Evolutionary conservation across 2,888 invertebrate species (phyloP).

Genomic region (Drosophila borealis): DNA sequence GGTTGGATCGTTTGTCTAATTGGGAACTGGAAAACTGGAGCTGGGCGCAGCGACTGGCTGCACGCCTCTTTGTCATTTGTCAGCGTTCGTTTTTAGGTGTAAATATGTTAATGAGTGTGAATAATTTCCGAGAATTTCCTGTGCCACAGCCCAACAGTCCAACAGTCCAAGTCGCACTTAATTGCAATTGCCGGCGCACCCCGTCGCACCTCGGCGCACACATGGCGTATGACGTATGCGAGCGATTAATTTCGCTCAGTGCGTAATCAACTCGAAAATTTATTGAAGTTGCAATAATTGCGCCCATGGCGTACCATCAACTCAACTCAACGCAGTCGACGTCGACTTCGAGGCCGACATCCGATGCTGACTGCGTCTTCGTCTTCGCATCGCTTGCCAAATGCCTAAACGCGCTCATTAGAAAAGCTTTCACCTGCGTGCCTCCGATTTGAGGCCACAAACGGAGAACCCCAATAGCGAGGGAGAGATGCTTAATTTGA

Average conservation of each 20-base stretch:
- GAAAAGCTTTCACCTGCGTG: conserved; percentile 73
- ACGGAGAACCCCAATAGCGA: conserved; percentile 20
- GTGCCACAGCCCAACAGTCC: conserved; percentile 13
- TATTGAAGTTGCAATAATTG: conserved; percentile 79
- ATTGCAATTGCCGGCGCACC: conserved; percentile 64
- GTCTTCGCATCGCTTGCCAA: conserved; percentile 37
- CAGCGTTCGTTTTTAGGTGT: conserved; percentile 74
- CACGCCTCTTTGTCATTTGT: conserved; percentile 74
- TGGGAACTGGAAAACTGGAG: conserved; percentile 63
- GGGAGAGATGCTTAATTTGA: conserved; percentile 11
- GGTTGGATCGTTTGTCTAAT: conserved; percentile 66
- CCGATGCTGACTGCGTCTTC: conserved; percentile 17
- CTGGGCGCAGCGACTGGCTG: conserved; percentile 15
- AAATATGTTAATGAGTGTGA: conserved; percentile 79
- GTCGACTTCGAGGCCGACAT: neutral
- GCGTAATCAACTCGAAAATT: conserved; percentile 78
- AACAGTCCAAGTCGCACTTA: conserved; percentile 59
- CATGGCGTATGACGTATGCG: conserved; percentile 67
- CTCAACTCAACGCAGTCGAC: neutral
- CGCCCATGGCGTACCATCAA: conserved; percentile 53
- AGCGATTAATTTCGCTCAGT: conserved; percentile 73
- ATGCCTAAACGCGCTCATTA: conserved; percentile 67
- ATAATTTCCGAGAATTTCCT: conserved; percentile 70
- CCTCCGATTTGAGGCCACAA: conserved; percentile 65
- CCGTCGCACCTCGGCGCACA: conserved; percentile 18